These are phyloP conservation scores for Chymomyza fuscimana DNA, from an alignment of 2,888 invertebrate species.

Conservation along the genomic window DNA sequence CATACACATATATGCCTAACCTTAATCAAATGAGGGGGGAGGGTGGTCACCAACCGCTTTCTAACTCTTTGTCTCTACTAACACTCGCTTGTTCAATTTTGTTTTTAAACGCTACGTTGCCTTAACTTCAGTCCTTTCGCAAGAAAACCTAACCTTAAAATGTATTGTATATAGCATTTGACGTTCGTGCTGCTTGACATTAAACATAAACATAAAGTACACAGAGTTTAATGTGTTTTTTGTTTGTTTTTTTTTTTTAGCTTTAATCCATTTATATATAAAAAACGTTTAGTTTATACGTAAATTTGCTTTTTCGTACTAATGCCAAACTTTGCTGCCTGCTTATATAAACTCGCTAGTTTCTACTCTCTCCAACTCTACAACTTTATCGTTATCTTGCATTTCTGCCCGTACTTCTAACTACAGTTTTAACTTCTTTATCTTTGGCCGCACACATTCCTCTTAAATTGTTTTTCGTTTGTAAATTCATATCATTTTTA, in stretches of 20 bases:
- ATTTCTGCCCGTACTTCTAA: conserved; percentile 47
- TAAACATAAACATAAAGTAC: conserved; percentile 65
- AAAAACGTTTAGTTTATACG: not conserved
- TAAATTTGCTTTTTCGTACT: conserved; percentile 7
- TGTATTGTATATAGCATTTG: conserved; percentile 59
- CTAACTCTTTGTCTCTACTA: conserved; percentile 39
- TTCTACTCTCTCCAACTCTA: conserved; percentile 22
- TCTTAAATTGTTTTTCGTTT: conserved; percentile 25
- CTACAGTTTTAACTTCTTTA: conserved; percentile 51
- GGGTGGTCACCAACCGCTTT: conserved; percentile 44
- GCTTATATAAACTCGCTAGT: conserved; percentile 7
- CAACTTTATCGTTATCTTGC: not conserved
- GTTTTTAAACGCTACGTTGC: conserved; percentile 76
- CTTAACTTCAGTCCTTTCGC: conserved; percentile 78
- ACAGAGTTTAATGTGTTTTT: conserved; percentile 35
- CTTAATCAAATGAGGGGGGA: conserved; percentile 55
- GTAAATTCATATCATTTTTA: conserved; percentile 68
- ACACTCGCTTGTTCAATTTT: conserved; percentile 52
- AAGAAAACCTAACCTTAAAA: conserved; percentile 73
- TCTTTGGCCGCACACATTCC: conserved; percentile 44
- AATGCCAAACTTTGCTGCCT: conserved; percentile 15
- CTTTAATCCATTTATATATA: not conserved
- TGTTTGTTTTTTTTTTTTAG: not conserved
- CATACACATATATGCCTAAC: conserved; percentile 61
- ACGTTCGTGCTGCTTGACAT: conserved; percentile 43